Evolutionary conservation across 1,140 invertebrate species (phyloP).

Genomic region (Arion vulgaris): DNA sequence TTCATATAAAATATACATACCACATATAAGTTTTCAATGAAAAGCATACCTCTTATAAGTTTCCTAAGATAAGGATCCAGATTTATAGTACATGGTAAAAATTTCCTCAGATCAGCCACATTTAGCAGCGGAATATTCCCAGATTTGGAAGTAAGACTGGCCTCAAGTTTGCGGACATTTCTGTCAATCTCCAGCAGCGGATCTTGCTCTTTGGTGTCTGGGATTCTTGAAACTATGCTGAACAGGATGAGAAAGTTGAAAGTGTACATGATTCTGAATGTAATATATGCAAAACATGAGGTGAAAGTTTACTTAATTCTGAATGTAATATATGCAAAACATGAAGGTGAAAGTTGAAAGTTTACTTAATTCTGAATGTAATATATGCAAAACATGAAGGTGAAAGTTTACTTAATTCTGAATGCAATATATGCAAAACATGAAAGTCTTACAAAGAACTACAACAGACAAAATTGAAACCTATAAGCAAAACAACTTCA

Average conservation of each 20-base stretch:
- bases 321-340: slow-evolving; percentile 71
- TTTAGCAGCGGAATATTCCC: slow-evolving; percentile 79
- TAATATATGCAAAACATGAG: too few species aligned
- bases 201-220: slow-evolving; percentile 88
- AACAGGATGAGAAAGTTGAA: slow-evolving; percentile 5
- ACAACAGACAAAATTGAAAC: too few species aligned
- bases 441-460: too few species aligned
- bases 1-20: not conserved
- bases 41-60: slow-evolving; percentile 86
- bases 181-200: slow-evolving; percentile 91
- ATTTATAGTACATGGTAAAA: slow-evolving; percentile 96
- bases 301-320: too few species aligned
- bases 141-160: slow-evolving; percentile 84
- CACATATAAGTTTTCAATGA: too few species aligned
- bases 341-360: not conserved
- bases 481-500: too few species aligned
- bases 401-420: too few species aligned
- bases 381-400: too few species aligned
- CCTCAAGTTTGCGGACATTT: slow-evolving; percentile 94
- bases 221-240: slow-evolving; percentile 80
- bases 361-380: not conserved
- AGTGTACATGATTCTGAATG: not conserved
- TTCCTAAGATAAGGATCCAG: slow-evolving; percentile 96
- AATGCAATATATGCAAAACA: slow-evolving; percentile 70
- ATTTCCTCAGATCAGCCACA: slow-evolving; percentile 90